phyloP scores from a whole-genome alignment of 2,797 vertebrate genomes.

The Neosilurus mollespiculum region DNA sequence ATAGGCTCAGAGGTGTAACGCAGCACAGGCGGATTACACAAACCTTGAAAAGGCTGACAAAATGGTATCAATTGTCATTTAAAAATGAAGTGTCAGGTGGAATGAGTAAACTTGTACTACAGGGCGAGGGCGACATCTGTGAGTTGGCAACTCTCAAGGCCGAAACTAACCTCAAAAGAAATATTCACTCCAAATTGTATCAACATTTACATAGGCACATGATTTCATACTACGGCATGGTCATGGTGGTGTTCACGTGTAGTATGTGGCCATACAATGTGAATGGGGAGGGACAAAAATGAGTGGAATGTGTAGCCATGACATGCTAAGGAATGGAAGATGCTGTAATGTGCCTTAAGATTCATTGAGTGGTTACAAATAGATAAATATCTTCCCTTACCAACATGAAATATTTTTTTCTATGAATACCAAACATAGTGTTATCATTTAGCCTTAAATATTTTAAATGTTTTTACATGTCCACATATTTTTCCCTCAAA shows the following conservation, averaged over 20 bases:
- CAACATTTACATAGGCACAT: neutral
- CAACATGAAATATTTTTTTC: neutral
- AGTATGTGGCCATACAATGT: neutral
- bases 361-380: neutral
- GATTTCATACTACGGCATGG: neutral
- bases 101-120: constrained; percentile 6
- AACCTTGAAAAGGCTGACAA: neutral
- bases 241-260: neutral
- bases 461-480: neutral
- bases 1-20: neutral
- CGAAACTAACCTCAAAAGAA: constrained; percentile 22
- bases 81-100: constrained; percentile 11
- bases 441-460: neutral
- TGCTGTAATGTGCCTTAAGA: neutral
- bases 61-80: constrained; percentile 12
- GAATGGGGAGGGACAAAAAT: neutral
- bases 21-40: neutral
- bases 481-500: neutral
- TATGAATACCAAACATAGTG: neutral
- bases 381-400: neutral
- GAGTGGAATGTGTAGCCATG: constrained; percentile 22
- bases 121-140: constrained; percentile 35
- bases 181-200: neutral
- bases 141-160: constrained; percentile 7
- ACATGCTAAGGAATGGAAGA: constrained; percentile 14